phyloP scores from a whole-genome alignment of 2,797 vertebrate species.

The Crocidura indochinensis region DNA sequence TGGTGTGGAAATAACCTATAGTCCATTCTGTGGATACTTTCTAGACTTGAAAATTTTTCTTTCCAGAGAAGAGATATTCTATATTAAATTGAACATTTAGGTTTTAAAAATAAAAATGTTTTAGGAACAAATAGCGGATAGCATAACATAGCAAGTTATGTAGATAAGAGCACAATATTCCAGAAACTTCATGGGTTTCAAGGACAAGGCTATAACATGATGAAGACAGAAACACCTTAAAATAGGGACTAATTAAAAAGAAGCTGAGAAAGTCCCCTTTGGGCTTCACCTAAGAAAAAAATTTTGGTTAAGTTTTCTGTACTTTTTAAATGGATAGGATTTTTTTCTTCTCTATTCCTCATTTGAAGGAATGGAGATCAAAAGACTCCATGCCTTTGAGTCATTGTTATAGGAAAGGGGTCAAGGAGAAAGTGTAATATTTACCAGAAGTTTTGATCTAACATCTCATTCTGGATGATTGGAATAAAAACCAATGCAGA shows the following conservation, averaged over 20 bases:
- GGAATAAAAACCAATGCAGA: neutral
- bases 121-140: conserved; percentile 74
- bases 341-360: neutral
- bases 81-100: conserved; percentile 78
- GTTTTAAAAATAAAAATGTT: conserved; percentile 74
- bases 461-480: neutral
- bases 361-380: neutral
- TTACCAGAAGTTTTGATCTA: neutral
- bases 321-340: conserved; percentile 48
- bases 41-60: conserved; percentile 64
- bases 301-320: conserved; percentile 46
- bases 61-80: conserved; percentile 30
- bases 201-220: conserved; percentile 4
- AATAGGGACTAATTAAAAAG: conserved; percentile 38
- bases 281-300: neutral
- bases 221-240: conserved; percentile 59
- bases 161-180: conserved; percentile 63
- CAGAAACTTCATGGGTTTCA: conserved; percentile 57
- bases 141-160: conserved; percentile 68
- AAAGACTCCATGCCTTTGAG: neutral
- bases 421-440: neutral
- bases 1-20: neutral
- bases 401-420: neutral
- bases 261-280: neutral
- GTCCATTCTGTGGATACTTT: neutral